A percentile compares a stretch with the other conserved stretches of the same genome.
These are phyloP conservation scores for Drosophila orosa DNA, from an alignment of 1,140 invertebrate species.

Conservation along the genomic window DNA sequence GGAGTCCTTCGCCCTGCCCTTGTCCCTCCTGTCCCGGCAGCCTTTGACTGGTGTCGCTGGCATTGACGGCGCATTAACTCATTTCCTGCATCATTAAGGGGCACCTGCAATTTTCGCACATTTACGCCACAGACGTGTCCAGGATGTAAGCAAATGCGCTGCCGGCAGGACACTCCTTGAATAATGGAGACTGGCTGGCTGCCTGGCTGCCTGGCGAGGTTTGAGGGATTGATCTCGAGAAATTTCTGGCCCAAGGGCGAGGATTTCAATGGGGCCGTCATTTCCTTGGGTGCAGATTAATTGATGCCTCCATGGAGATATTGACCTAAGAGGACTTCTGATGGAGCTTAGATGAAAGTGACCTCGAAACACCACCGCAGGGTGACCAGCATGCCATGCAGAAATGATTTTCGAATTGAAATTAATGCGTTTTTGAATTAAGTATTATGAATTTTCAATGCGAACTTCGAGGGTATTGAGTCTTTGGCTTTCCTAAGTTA, in stretches of 20 bases:
- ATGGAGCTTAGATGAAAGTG: neutral
- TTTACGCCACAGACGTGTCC: slow-evolving; percentile 39
- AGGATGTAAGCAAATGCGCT: slow-evolving; percentile 25
- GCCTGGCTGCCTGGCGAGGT: neutral
- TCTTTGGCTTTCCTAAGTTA: no score
- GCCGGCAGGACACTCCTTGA: slow-evolving; percentile 10
- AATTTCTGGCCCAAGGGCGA: neutral
- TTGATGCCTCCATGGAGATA: neutral
- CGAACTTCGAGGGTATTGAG: no score
- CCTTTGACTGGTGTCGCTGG: slow-evolving; percentile 46
- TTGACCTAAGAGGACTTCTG: slow-evolving; percentile 1
- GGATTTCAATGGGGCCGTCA: neutral
- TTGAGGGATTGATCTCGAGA: slow-evolving; percentile 10
- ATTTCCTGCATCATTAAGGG: slow-evolving; percentile 78
- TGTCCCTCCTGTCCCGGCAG: slow-evolving; percentile 5
- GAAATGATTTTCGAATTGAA: no score
- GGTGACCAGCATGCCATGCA: no score
- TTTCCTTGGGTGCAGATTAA: slow-evolving; percentile 1
- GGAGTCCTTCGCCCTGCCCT: slow-evolving; percentile 1
- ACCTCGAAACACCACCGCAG: neutral
- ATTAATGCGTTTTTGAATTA: no score
- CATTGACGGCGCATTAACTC: slow-evolving; percentile 73
- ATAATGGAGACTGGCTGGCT: neutral
- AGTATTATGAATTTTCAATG: no score
- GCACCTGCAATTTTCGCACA: slow-evolving; percentile 73